Percentiles rank a stretch among this genome's conserved stretches.
phyloP scores from a whole-genome alignment of 1,140 invertebrate species.

The Cotesia glomerata region DNA sequence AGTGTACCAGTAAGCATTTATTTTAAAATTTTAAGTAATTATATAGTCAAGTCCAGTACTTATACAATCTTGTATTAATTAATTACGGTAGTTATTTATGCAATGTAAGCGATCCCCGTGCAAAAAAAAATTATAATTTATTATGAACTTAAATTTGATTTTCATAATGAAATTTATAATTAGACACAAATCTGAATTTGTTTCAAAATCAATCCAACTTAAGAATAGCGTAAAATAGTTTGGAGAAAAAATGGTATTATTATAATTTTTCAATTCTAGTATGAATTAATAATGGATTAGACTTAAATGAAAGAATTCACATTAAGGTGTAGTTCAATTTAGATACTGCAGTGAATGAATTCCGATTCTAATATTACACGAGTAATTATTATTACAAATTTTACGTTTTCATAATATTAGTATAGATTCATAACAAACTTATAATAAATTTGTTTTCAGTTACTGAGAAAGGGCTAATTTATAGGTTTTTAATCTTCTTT shows the following conservation, averaged over 20 bases:
- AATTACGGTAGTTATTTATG: slow-evolving; percentile 3
- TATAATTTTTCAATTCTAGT: too few relatives aligned
- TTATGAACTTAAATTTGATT: too few relatives aligned
- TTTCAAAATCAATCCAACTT: too few relatives aligned
- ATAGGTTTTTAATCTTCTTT: not conserved
- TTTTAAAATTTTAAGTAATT: not conserved
- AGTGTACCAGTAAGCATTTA: slow-evolving; percentile 2
- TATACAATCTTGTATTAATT: not conserved
- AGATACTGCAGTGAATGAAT: not conserved
- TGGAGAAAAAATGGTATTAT: too few relatives aligned
- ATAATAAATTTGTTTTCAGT: not conserved
- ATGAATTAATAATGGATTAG: not conserved
- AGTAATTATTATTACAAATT: too few relatives aligned
- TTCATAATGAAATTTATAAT: too few relatives aligned
- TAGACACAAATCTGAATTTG: too few relatives aligned
- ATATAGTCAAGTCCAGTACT: slow-evolving; percentile 10
- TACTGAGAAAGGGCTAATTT: not conserved
- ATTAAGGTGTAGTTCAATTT: not conserved
- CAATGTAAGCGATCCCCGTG: slow-evolving; percentile 5
- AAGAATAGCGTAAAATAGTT: too few relatives aligned
- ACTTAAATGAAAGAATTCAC: not conserved
- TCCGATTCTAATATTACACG: slow-evolving; percentile 1
- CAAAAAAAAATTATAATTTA: too few relatives aligned
- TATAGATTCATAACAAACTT: not conserved
- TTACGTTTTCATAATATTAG: not conserved